phyloP scores from a whole-genome alignment of 35 echinoderm and acorn worm species.

The Heliocidaris erythrogramma region DNA sequence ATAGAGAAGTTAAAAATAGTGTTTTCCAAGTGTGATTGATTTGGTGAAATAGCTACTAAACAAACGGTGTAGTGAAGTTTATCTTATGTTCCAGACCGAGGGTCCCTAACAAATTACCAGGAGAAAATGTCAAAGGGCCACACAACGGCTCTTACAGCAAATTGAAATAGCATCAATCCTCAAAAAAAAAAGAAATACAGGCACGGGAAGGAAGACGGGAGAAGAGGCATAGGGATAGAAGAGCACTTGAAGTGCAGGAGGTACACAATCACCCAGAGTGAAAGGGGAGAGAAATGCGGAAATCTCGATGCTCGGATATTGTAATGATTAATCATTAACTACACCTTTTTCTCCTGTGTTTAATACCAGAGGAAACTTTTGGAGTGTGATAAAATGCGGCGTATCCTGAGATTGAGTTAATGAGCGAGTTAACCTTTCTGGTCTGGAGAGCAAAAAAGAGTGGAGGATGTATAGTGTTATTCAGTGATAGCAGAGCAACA shows the following conservation, averaged over 20 bases:
- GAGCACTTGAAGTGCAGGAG: background rate
- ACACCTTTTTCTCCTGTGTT: background rate
- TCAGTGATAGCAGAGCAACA: background rate
- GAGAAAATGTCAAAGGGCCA: slow-evolving; percentile 1
- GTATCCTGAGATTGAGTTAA: background rate
- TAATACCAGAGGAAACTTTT: background rate
- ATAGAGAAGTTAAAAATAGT: background rate
- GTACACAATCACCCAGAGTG: background rate
- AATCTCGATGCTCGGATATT: background rate
- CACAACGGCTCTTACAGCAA: background rate
- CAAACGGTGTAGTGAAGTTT: background rate
- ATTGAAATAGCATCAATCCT: slow-evolving; percentile 17
- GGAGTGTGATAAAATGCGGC: background rate
- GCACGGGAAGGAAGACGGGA: background rate
- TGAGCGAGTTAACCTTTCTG: background rate
- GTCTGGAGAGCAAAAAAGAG: background rate
- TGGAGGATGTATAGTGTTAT: background rate
- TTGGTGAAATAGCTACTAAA: background rate
- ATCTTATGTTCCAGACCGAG: background rate
- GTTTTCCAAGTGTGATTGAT: slow-evolving; percentile 10
- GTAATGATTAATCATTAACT: background rate
- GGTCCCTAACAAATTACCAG: background rate
- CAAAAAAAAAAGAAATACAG: background rate
- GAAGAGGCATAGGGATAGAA: background rate
- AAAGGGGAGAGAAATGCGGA: background rate